Evolutionary conservation across 2,888 invertebrate genomes (phyloP), one percentile per base, ranked within the genome.

Genomic region (Dryobota labecula): DNA sequence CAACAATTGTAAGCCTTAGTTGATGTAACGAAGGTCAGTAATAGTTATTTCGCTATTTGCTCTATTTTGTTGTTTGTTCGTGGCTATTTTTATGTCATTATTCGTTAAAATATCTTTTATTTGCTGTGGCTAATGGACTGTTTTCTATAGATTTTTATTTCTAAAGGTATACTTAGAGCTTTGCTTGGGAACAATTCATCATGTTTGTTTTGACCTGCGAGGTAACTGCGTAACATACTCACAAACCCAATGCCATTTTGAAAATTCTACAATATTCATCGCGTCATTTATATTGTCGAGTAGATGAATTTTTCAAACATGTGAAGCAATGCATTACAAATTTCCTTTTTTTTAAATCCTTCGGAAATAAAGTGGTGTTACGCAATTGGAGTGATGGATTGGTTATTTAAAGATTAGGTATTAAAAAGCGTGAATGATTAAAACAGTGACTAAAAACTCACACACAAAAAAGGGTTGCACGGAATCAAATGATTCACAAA

Each of bases 41-140:
- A 51, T 30, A 45, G 60, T 45, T 0, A 62, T 72, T 27, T 45
- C 7, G 13, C 20, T 13, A 30, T 54, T 57, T n/a, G 36, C 15
- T 64, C 13, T 13, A 30, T 38, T 58, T 38, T 24, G 9, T 41
- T 73, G 36, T 51, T 51, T 51, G 27, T 58, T 73, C 2, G 49
- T 1, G 6, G 24, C 3, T 15, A 38, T n/a, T n/a, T n/a, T n/a
- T 45, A 33, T 53, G 7, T 62, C 27, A n/a, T 43, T 73, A 45
- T 45, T 45, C 30, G 1, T 57, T 1, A 51, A 54, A 56, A 41
- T 70, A 58, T n/a, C 49, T 43, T 47, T 68, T 70, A 56, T 68
- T 70, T 62, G 18, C 27, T 20, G 1, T 33, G 13, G 11, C n/a
- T 62, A 73, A 73, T 73, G 56, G 73, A 71, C 18, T 24, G 2